These are phyloP conservation scores for Gerris buenoi DNA, from an alignment of 1,140 invertebrate genomes.

Conservation along the genomic window DNA sequence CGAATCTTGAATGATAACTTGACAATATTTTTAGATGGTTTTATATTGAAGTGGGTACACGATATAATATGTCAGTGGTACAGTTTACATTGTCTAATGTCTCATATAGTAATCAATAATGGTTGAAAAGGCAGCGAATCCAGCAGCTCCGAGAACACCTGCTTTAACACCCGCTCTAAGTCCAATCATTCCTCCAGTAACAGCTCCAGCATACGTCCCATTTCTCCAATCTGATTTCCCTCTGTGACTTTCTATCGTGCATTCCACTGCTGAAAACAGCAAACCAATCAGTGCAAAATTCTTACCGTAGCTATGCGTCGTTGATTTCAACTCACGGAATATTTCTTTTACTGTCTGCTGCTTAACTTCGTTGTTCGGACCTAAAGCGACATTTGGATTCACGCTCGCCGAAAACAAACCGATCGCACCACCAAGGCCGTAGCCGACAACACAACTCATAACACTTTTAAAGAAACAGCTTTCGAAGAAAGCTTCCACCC, in stretches of 20 bases:
- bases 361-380: slow-evolving; percentile 48
- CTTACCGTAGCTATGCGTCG: slow-evolving; percentile 84
- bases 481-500: slow-evolving; percentile 72
- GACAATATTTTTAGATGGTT: no score
- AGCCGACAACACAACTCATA: slow-evolving; percentile 82
- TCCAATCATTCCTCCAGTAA: slow-evolving; percentile 90
- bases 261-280: slow-evolving; percentile 85
- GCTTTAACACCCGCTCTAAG: slow-evolving; percentile 87
- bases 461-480: slow-evolving; percentile 82
- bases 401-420: slow-evolving; percentile 91
- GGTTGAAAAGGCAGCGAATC: slow-evolving; percentile 91
- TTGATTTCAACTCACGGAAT: slow-evolving; percentile 77
- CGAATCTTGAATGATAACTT: no score
- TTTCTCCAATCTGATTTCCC: slow-evolving; percentile 93
- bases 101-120: slow-evolving; percentile 86
- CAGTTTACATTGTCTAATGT: no score
- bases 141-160: slow-evolving; percentile 75
- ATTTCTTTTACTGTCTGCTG: slow-evolving; percentile 70
- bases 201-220: slow-evolving; percentile 81
- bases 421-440: slow-evolving; percentile 80
- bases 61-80: no score
- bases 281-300: slow-evolving; percentile 92
- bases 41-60: no score
- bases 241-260: slow-evolving; percentile 74
- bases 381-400: slow-evolving; percentile 44